A percentile compares a stretch with the other conserved stretches of the same genome.
Evolutionary conservation across 2,797 vertebrate species (phyloP).

Genomic region (Enteromius unitaeniatus): DNA sequence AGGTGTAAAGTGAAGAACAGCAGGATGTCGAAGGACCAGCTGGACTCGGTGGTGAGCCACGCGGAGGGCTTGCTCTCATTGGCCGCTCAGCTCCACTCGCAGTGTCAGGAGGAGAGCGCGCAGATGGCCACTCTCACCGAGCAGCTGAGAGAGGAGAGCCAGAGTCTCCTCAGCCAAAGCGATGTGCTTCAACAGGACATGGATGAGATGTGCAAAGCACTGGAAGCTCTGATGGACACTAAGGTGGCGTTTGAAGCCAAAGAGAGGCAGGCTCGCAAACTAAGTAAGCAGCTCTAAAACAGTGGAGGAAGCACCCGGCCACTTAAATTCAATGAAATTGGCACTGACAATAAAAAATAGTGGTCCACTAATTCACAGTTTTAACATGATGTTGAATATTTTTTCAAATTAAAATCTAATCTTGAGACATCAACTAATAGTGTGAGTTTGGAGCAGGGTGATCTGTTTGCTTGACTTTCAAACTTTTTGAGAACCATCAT

Average conservation of each 20-base stretch:
- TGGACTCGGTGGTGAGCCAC: slow-evolving; percentile 56
- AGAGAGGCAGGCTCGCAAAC: slow-evolving; percentile 66
- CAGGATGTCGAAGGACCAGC: slow-evolving; percentile 54
- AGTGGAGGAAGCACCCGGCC: background rate
- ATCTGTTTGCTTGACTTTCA: background rate
- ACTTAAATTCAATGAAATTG: background rate
- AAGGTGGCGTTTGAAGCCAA: slow-evolving; percentile 68
- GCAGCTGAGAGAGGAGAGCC: slow-evolving; percentile 52
- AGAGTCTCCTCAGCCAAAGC: slow-evolving; percentile 25
- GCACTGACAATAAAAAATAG: background rate
- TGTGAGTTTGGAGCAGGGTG: background rate
- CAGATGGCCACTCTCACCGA: slow-evolving; percentile 45
- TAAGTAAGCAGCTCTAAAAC: slow-evolving; percentile 67
- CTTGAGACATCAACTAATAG: background rate
- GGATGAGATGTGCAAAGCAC: slow-evolving; percentile 59
- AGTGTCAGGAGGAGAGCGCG: slow-evolving; percentile 52
- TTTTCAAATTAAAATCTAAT: background rate
- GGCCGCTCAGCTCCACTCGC: slow-evolving; percentile 30
- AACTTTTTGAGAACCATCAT: background rate
- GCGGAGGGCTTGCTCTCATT: slow-evolving; percentile 62
- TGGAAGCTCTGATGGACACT: slow-evolving; percentile 67
- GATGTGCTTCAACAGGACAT: slow-evolving; percentile 57
- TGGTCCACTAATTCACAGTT: background rate
- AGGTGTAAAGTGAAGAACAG: slow-evolving; percentile 16
- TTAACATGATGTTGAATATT: background rate